phyloP scores from a whole-genome alignment of 2,797 vertebrate species.

The Hydrocynus forskahlii region DNA sequence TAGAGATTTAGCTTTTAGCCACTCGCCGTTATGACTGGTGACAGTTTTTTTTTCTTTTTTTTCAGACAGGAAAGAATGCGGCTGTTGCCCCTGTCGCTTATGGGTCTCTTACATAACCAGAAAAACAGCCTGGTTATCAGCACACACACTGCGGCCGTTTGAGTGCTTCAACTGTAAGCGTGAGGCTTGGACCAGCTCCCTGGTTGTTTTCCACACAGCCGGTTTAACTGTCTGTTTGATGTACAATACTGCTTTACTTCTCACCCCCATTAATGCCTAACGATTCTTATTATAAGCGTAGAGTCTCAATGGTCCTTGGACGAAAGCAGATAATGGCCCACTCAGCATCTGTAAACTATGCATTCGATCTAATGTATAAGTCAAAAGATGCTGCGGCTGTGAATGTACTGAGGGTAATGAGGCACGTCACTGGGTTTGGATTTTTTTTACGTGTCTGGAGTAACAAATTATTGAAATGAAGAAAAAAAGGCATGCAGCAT shows the following conservation, averaged over 20 bases:
- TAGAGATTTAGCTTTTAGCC: background rate
- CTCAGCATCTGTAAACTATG: slow-evolving; percentile 26
- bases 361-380: slow-evolving; percentile 10
- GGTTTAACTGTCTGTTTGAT: slow-evolving; percentile 42
- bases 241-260: slow-evolving; percentile 25
- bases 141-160: slow-evolving; percentile 43
- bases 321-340: slow-evolving; percentile 25
- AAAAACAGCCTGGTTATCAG: slow-evolving; percentile 56
- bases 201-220: slow-evolving; percentile 18
- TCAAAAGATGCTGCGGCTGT: background rate
- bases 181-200: slow-evolving; percentile 49
- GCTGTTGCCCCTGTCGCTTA: slow-evolving; percentile 49
- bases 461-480: background rate
- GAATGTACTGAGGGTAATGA: background rate
- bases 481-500: background rate
- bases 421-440: background rate
- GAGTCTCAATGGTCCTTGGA: slow-evolving; percentile 25
- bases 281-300: slow-evolving; percentile 22
- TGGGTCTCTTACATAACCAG: slow-evolving; percentile 59
- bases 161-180: slow-evolving; percentile 50
- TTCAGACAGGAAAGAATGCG: slow-evolving; percentile 62
- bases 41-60: slow-evolving; percentile 29
- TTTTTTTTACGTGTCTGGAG: background rate
- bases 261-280: slow-evolving; percentile 28
- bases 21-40: slow-evolving; percentile 46